Evolutionary conservation across 2,113 vertebrate genomes (phyloP).

Genomic region (Pyrgilauda ruficollis): DNA sequence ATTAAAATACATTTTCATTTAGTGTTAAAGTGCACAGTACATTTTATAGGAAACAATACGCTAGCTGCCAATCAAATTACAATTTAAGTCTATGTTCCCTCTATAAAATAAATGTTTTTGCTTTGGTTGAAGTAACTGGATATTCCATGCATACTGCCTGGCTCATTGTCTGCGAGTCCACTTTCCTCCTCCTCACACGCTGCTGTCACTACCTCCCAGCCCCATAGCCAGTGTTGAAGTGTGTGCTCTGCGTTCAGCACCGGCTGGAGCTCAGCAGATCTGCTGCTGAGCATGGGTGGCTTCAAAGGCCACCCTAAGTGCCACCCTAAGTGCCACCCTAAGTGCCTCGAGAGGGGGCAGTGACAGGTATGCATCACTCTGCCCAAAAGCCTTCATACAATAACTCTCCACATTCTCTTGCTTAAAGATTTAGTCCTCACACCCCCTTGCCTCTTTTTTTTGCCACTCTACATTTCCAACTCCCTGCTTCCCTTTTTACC

Average conservation of each 20-base stretch:
- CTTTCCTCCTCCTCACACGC: not conserved
- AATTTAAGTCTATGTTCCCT: not conserved
- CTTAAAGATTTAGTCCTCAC: not conserved
- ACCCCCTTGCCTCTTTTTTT: not conserved
- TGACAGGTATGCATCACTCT: not conserved
- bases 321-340: not conserved
- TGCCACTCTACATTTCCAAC: not conserved
- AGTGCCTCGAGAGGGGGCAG: fast-evolving
- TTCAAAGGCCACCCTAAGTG: not conserved
- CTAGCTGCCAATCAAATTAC: constrained; percentile 65
- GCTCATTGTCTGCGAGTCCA: not conserved
- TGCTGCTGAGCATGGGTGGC: not conserved
- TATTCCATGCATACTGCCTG: not conserved
- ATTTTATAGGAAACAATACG: constrained; percentile 52
- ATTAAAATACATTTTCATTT: constrained; percentile 75
- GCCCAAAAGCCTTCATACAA: not conserved
- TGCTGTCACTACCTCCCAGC: not conserved
- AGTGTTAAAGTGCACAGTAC: constrained; percentile 80
- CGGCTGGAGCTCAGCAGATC: not conserved
- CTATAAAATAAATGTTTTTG: not conserved
- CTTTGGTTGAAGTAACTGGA: not conserved
- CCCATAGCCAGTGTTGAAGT: not conserved
- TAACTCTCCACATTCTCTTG: not conserved
- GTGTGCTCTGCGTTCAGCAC: not conserved
- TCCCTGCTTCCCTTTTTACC: not conserved